phyloP scores from a whole-genome alignment of 2,888 invertebrate genomes.

The Pseudanteris insignis region DNA sequence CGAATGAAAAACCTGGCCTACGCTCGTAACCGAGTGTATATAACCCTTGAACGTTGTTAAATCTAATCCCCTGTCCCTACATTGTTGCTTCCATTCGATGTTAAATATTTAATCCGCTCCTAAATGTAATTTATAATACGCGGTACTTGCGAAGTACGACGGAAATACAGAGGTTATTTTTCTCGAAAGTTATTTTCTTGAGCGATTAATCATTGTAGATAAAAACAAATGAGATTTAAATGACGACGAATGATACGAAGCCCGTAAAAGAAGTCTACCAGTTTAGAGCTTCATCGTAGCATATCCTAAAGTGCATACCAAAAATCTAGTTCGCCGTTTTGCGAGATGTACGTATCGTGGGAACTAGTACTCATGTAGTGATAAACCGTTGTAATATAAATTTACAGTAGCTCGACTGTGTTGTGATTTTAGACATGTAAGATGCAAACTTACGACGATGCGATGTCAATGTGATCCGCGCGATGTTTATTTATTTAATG shows the following conservation, averaged over 20 bases:
- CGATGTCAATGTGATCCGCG: conserved; percentile 45
- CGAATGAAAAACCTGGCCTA: no score
- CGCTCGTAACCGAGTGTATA: no score
- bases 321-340: conserved; percentile 49
- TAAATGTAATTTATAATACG: no score
- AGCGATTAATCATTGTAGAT: conserved; percentile 28
- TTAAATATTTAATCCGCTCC: neutral
- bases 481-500: conserved; percentile 35
- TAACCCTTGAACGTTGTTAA: no score
- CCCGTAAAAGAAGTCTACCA: conserved; percentile 48
- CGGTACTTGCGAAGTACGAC: neutral
- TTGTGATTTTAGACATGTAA: conserved; percentile 47
- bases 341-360: conserved; percentile 43
- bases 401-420: conserved; percentile 50
- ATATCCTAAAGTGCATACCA: conserved; percentile 54
- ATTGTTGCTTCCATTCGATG: no score
- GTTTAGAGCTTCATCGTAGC: conserved; percentile 53
- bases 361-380: conserved; percentile 46
- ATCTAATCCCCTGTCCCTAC: no score
- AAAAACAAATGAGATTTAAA: neutral
- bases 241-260: conserved; percentile 9
- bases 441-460: conserved; percentile 43
- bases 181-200: conserved; percentile 32
- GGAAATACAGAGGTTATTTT: conserved; percentile 20
- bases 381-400: conserved; percentile 48